These are phyloP conservation scores for Odontesthes bonariensis DNA, from an alignment of 2,113 vertebrate genomes.

Conservation along the genomic window DNA sequence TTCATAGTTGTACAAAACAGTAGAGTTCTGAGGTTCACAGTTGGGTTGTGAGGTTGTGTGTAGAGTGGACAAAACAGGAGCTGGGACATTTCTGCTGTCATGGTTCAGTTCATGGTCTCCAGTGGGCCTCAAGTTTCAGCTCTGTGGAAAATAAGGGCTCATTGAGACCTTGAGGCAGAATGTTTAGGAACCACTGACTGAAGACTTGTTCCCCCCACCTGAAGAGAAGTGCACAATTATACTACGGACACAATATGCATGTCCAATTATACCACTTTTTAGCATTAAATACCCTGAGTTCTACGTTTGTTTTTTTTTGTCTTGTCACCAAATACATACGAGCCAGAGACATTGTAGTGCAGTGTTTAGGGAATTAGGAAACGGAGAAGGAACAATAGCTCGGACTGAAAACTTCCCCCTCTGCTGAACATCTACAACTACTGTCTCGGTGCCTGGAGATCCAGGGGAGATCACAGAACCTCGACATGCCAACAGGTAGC, in stretches of 20 bases:
- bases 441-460: slow-evolving; percentile 52
- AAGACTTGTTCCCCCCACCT: slow-evolving; percentile 80
- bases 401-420: slow-evolving; percentile 31
- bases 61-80: slow-evolving; percentile 81
- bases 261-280: slow-evolving; percentile 78
- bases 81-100: slow-evolving; percentile 58
- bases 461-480: slow-evolving; percentile 61
- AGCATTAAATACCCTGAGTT: slow-evolving; percentile 85
- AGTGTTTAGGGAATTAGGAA: slow-evolving; percentile 55
- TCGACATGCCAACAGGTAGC: slow-evolving; percentile 59
- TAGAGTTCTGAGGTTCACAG: slow-evolving; percentile 99
- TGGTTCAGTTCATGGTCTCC: slow-evolving; percentile 61
- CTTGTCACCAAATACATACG: slow-evolving; percentile 72
- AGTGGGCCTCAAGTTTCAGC: slow-evolving; percentile 64
- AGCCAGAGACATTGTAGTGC: slow-evolving; percentile 65
- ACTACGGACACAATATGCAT: slow-evolving; percentile 68
- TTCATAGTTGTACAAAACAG: slow-evolving; percentile 95
- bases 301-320: slow-evolving; percentile 73
- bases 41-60: slow-evolving; percentile 90
- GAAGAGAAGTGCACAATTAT: slow-evolving; percentile 82
- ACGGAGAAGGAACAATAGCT: slow-evolving; percentile 38
- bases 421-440: slow-evolving; percentile 61
- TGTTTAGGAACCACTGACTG: slow-evolving; percentile 78
- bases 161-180: slow-evolving; percentile 81
- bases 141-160: slow-evolving; percentile 74